Conservation (phyloP, 2,113 vertebrate genomes). For the Microtus montanus region DNA sequence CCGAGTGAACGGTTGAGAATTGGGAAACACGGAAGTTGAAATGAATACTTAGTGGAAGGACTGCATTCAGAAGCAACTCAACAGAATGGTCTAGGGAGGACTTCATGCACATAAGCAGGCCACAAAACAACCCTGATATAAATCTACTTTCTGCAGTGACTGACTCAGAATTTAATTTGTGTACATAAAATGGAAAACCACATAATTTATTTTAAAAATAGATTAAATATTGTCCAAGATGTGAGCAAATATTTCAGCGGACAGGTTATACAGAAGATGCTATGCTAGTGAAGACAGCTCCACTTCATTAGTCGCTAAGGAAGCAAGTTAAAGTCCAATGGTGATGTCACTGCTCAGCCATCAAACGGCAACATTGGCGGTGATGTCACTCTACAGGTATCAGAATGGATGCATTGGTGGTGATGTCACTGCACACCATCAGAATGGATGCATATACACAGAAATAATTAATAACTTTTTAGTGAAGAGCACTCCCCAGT, state of each 20-base stretch:
- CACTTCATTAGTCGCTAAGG: neutral
- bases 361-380: neutral
- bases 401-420: too few species aligned
- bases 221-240: neutral
- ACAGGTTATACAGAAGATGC: neutral
- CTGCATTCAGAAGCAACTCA: neutral
- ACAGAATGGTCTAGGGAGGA: neutral
- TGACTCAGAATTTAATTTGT: neutral
- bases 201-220: neutral
- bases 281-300: neutral
- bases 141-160: neutral
- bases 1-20: neutral
- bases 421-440: too few species aligned
- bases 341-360: neutral
- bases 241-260: neutral
- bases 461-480: neutral
- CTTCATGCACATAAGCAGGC: neutral
- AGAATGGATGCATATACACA: neutral
- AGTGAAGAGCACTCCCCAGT: neutral
- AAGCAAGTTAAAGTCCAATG: neutral
- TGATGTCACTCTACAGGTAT: too few species aligned
- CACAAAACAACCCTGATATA: neutral
- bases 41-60: neutral
- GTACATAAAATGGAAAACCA: neutral
- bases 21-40: neutral